Evolutionary conservation across 2,113 vertebrate genomes (phyloP).

Genomic region (Ailuropoda melanoleuca): DNA sequence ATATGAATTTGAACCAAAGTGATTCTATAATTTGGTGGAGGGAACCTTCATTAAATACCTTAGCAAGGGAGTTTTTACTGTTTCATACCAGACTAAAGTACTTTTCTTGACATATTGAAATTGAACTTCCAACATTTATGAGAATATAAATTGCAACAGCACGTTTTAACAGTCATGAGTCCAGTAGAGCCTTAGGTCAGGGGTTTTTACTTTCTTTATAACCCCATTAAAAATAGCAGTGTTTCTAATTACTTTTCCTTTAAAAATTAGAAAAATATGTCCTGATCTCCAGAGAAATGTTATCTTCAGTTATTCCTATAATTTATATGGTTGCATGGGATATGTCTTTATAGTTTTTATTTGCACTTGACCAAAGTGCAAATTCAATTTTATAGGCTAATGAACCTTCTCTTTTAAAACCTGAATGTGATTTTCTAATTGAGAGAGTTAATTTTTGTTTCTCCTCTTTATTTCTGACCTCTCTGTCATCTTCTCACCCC

Average conservation of each 20-base stretch:
- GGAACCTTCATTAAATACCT: constrained; percentile 55
- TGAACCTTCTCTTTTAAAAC: constrained; percentile 48
- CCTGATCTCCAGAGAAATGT: constrained; percentile 25
- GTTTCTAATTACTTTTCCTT: constrained; percentile 69
- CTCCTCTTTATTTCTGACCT: background rate
- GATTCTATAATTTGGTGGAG: constrained; percentile 66
- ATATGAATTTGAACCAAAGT: constrained; percentile 77
- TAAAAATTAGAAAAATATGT: constrained; percentile 71
- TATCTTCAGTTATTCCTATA: constrained; percentile 61
- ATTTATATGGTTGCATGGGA: constrained; percentile 54
- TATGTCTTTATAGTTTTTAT: constrained; percentile 61
- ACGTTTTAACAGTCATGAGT: constrained; percentile 57
- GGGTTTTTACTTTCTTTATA: constrained; percentile 61
- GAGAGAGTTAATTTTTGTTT: constrained; percentile 24
- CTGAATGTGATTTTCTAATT: constrained; percentile 30
- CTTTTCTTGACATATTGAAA: constrained; percentile 70
- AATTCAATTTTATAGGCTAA: constrained; percentile 49
- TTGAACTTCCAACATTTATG: constrained; percentile 73
- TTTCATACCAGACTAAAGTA: constrained; percentile 64
- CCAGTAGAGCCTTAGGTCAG: constrained; percentile 60
- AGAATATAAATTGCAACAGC: constrained; percentile 70
- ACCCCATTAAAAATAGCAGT: constrained; percentile 55
- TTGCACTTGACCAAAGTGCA: constrained; percentile 50
- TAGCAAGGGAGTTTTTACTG: constrained; percentile 61
- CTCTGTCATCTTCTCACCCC: background rate